A percentile compares a stretch with the other conserved stretches of the same genome.
Conservation (phyloP, 2,797 vertebrate genomes). For the Clarias platycephalus region DNA sequence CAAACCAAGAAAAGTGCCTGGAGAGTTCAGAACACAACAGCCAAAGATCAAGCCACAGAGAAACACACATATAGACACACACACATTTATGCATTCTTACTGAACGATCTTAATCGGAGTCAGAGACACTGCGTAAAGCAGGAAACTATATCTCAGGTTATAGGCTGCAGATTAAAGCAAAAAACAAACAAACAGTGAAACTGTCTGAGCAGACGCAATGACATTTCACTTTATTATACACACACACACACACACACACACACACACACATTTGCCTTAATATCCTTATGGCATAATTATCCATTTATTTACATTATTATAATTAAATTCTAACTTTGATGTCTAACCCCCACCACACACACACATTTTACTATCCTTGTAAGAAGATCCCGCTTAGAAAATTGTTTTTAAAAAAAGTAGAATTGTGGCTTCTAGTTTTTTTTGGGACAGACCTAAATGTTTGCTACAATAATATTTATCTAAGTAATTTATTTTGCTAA, state of each 20-base stretch:
- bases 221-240: slow-evolving; percentile 20
- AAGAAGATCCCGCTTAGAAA: background rate
- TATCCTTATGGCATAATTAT: background rate
- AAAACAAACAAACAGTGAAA: slow-evolving; percentile 22
- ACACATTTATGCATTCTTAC: background rate
- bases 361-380: background rate
- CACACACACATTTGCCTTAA: slow-evolving; percentile 50
- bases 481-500: background rate
- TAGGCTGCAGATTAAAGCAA: slow-evolving; percentile 35
- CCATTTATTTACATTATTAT: background rate
- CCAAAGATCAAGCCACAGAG: slow-evolving; percentile 57
- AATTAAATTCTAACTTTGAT: background rate
- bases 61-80: background rate
- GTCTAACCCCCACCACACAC: background rate
- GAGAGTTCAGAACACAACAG: slow-evolving; percentile 58
- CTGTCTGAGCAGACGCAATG: slow-evolving; percentile 53
- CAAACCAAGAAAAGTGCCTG: slow-evolving; percentile 63
- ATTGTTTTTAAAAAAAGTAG: background rate
- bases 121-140: slow-evolving; percentile 13
- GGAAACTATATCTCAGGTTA: slow-evolving; percentile 53
- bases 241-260: background rate
- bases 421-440: too few relatives aligned
- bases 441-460: too few relatives aligned
- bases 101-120: background rate
- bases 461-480: too few relatives aligned